Evolutionary conservation across 2,888 invertebrate genomes (phyloP), one percentile per base, ranked within the genome.

Genomic region (Brenthis hecate): DNA sequence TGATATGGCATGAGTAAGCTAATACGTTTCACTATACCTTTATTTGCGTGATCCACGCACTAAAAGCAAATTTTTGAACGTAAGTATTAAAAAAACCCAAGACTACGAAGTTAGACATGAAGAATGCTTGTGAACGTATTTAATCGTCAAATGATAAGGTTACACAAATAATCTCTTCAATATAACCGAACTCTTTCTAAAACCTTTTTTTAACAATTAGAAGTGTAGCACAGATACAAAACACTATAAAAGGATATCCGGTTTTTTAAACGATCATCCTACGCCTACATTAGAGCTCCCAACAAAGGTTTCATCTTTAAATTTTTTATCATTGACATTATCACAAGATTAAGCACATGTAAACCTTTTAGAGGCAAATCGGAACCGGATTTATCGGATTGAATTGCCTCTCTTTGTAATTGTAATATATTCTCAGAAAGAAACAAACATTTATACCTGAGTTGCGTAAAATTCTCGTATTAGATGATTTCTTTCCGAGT

Each of bases 201-300:
- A 63, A 48, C 53, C 53, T 65, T 65, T 67, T 72, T 67, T 62
- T 16, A 64, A 60, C 36, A 60, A 65, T 55, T 50, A 63, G 19
- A 72, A 81, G 80, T 82, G 82, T 84, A 82, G 84, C 83, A 83
- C 82, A 61, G 56, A 55, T 61, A 61, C 54, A 66, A 66, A 85
- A 82, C 78, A 74, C 69, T 67, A 75, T 77, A 78, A 77, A 72
- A 82, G 90, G 90, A 91, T 88, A 88, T 91, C 91, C 91, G 89
- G 87, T 83, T 80, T 82, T 82, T 82, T 82, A 76, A 75, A 75
- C 76, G 80, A 82, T 80, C 71, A 71, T 89, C 89, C 85, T 89
- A 90, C 91, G 88, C 88, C 87, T 62, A 62, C 62, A 62, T 62
- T 53, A 80, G 80, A 85, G 65, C 51, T 51, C 53, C 61, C 60